phyloP scores from a whole-genome alignment of 2,797 vertebrate genomes.

The Halcyon smyrnensis region DNA sequence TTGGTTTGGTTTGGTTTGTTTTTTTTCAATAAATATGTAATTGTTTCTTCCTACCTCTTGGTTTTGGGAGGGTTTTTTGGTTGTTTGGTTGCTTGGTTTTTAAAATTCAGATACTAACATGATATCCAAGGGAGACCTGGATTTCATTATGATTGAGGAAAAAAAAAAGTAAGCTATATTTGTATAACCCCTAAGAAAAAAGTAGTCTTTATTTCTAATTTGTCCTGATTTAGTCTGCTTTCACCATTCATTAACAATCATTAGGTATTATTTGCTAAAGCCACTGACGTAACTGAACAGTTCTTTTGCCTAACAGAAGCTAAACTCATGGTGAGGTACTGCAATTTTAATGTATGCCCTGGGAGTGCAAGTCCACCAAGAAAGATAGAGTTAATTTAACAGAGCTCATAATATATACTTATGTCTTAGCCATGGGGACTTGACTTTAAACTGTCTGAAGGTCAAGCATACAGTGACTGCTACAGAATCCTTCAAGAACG shows the following conservation, averaged over 20 bases:
- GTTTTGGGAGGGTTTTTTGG: neutral
- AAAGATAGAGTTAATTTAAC: conserved; percentile 52
- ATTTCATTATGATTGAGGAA: neutral
- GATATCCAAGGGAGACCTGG: neutral
- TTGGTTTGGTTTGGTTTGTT: no score
- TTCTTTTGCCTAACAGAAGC: neutral
- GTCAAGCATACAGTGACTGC: conserved; percentile 28
- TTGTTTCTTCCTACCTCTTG: neutral
- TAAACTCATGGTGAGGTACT: neutral
- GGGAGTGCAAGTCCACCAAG: conserved; percentile 43
- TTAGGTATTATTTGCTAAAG: neutral
- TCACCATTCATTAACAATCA: neutral
- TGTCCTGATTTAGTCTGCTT: neutral
- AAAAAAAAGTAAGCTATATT: neutral
- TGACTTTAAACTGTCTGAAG: conserved; percentile 53
- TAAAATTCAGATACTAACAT: neutral
- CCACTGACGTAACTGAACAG: neutral
- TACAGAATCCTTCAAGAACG: conserved; percentile 33
- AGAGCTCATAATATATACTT: conserved; percentile 31
- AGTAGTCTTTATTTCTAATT: neutral
- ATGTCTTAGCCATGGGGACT: conserved; percentile 7
- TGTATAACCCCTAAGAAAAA: neutral
- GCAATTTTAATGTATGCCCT: conserved; percentile 15
- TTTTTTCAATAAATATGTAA: neutral
- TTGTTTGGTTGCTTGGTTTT: neutral